Base-by-base conservation (phyloP, 2,113 vertebrate genomes). In the Falco punctatus region DNA sequence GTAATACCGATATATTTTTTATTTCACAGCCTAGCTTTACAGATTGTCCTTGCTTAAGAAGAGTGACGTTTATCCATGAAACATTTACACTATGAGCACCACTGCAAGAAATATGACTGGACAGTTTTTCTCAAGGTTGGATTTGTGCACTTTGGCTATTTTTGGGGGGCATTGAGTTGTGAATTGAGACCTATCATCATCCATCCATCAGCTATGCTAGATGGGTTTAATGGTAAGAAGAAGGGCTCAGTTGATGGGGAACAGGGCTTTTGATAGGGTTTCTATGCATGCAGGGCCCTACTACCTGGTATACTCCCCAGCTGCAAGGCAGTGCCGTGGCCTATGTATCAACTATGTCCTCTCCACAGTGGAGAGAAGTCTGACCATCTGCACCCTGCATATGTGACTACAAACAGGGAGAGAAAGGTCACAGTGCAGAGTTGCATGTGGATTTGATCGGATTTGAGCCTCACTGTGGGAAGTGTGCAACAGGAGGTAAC, bases 371-470 rank as follows among this genome's bases (percentile, higher is more conserved):
- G 26, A 3, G 42, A 40, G 75, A 24, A 42, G 22, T 54, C n/a
- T 33, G 35, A 18, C 28, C 73, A 48, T 28, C 69, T 71, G 75
- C 55, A 67, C 16, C 80, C 57, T 57, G 65, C 57, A 23, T 6
- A 4, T 24, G 69, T 52, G 86, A 49, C 66, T 57, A 69, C 40
- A 35, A 69, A 38, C 22, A 48, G 42, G 74, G 54, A 58, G 46
- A 57, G 42, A 35, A 70, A 49, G 55, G 22, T 46, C 64, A 9
- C n/a, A 4, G 44, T 18, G 80, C 74, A 80, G 62, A 40, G 55
- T 64, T 71, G 13, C 0, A 1, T 4, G 2, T 10, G 75, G 32
- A 59, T 57, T 79, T 75, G 2, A 0, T 57, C 71, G 55, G 46
- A 8, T 54, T 15, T 20, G 6, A 75, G 23, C 42, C 51, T 64